phyloP scores from a whole-genome alignment of 2,113 vertebrate genomes.

The Agapornis roseicollis region DNA sequence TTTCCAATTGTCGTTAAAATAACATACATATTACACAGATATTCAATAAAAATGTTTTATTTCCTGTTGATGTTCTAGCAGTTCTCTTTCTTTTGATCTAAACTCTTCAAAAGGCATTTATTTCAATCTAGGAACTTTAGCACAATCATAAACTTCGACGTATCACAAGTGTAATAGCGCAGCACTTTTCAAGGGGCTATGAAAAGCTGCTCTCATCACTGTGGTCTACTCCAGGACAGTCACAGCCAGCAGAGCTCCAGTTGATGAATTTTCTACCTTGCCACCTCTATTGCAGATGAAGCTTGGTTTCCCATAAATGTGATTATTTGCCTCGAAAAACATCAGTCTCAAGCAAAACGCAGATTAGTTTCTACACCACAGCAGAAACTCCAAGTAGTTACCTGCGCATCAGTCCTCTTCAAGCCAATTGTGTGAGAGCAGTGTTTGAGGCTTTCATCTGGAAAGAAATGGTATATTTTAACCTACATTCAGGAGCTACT shows the following conservation, averaged over 20 bases:
- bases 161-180: background rate
- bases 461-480: background rate
- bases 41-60: constrained; percentile 99
- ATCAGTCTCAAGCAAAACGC: background rate
- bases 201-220: background rate
- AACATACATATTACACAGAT: constrained; percentile 96
- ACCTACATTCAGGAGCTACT: background rate
- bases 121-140: background rate
- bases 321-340: background rate
- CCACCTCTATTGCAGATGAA: background rate
- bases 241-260: background rate
- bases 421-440: background rate
- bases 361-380: background rate
- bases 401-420: background rate
- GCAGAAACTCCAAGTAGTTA: background rate
- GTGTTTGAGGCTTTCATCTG: background rate
- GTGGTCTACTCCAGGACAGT: background rate
- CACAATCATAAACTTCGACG: background rate
- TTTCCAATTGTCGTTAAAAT: constrained; percentile 99
- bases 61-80: constrained; percentile 93
- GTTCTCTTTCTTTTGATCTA: constrained; percentile 61
- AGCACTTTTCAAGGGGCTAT: background rate
- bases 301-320: background rate
- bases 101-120: background rate
- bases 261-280: background rate